A percentile compares a stretch with the other conserved stretches of the same genome.
phyloP scores from a whole-genome alignment of 2,888 invertebrate species.

The Melanophora roralis region DNA sequence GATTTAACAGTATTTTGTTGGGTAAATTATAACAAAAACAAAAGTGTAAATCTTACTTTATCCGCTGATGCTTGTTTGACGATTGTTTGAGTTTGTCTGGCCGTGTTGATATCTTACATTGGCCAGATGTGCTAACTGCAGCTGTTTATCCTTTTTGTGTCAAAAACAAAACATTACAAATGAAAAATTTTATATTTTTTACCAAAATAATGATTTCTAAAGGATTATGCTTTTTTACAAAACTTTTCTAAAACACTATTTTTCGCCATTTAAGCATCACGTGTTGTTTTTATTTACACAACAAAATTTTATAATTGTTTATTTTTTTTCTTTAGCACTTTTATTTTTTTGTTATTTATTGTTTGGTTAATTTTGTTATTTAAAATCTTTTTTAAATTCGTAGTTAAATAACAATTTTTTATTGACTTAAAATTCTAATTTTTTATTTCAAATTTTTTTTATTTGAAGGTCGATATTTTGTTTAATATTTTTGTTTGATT shows the following conservation, averaged over 20 bases:
- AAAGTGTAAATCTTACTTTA: slow-evolving; percentile 38
- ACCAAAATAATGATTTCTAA: background rate
- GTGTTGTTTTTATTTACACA: background rate
- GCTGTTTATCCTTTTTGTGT: slow-evolving; percentile 36
- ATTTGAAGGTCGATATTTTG: slow-evolving; percentile 1
- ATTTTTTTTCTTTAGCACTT: background rate
- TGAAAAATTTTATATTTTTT: background rate
- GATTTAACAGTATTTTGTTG: background rate
- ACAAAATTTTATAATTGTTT: background rate
- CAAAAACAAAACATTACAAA: slow-evolving; percentile 18
- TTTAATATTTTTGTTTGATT: background rate
- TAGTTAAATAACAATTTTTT: background rate
- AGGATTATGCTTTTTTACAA: background rate
- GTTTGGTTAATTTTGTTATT: background rate
- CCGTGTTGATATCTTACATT: background rate
- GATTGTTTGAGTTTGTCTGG: background rate
- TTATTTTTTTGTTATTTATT: background rate
- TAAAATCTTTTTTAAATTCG: background rate
- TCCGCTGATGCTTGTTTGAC: background rate
- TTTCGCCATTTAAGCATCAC: background rate
- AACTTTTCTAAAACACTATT: background rate
- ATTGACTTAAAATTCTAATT: background rate
- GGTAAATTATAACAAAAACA: background rate
- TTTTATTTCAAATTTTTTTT: background rate
- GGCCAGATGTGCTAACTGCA: slow-evolving; percentile 5